These are phyloP conservation scores for Trogon melanurus DNA, from an alignment of 2,113 vertebrate genomes.

Conservation along the genomic window DNA sequence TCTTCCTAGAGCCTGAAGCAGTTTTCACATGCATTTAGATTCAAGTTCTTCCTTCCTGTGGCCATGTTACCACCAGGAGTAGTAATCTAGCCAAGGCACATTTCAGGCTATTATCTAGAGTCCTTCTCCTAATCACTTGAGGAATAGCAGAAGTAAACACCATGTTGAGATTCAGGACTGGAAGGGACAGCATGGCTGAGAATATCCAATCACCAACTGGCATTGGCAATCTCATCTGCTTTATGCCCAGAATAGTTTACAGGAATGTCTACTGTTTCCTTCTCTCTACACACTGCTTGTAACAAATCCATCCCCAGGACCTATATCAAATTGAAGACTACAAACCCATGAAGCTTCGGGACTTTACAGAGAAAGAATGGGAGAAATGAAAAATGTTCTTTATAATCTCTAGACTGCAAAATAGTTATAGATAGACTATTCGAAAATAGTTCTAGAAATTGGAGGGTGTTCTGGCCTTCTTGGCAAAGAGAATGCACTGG, in stretches of 20 bases:
- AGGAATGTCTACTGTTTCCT: background rate
- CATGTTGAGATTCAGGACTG: background rate
- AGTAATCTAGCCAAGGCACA: background rate
- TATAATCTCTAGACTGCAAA: background rate
- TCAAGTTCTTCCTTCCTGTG: background rate
- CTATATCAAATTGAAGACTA: background rate
- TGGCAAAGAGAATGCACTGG: background rate
- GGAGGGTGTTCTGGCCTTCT: background rate
- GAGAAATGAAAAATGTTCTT: background rate
- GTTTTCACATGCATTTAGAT: background rate
- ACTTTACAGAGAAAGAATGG: background rate
- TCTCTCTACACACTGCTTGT: background rate
- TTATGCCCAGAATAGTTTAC: background rate
- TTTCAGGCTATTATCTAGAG: background rate
- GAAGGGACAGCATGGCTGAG: background rate
- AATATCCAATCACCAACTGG: background rate
- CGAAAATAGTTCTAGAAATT: background rate
- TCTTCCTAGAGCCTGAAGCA: background rate
- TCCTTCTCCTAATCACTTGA: background rate
- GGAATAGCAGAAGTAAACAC: background rate
- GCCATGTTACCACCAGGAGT: background rate
- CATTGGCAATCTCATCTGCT: background rate
- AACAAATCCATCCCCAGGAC: background rate
- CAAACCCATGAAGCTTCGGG: background rate
- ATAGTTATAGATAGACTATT: background rate